These are phyloP conservation scores for Marcusenius ussheri DNA, from an alignment of 2,113 vertebrate species.

Conservation along the genomic window DNA sequence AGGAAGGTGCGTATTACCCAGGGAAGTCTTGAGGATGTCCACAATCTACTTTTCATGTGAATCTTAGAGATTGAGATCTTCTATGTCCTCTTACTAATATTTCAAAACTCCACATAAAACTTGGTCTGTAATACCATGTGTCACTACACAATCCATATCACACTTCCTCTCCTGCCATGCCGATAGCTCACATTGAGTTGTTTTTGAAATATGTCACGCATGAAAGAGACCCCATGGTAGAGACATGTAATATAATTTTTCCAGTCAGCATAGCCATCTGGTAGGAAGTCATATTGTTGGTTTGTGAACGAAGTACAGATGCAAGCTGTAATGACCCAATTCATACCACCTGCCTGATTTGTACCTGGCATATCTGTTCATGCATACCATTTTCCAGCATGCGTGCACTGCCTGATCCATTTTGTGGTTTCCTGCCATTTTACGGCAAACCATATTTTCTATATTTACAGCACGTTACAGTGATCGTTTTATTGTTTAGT, in stretches of 20 bases:
- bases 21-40: not conserved
- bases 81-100: not conserved
- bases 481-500: not conserved
- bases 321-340: not conserved
- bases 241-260: not conserved
- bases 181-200: not conserved
- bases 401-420: not conserved
- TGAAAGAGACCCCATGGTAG: not conserved
- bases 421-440: not conserved
- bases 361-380: not conserved
- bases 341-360: not conserved
- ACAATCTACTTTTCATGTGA: not conserved
- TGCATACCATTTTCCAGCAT: not conserved
- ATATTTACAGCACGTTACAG: not conserved
- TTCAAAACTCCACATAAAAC: not conserved
- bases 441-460: not conserved
- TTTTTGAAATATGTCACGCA: not conserved
- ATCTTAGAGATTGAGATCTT: not conserved
- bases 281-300: not conserved
- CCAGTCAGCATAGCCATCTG: not conserved
- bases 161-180: not conserved
- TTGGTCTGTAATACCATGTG: not conserved
- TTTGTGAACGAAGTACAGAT: not conserved
- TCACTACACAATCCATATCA: not conserved
- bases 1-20: conserved; percentile 69